Conservation (phyloP, 2,797 vertebrate genomes). For the Pipistrellus pipistrellus region DNA sequence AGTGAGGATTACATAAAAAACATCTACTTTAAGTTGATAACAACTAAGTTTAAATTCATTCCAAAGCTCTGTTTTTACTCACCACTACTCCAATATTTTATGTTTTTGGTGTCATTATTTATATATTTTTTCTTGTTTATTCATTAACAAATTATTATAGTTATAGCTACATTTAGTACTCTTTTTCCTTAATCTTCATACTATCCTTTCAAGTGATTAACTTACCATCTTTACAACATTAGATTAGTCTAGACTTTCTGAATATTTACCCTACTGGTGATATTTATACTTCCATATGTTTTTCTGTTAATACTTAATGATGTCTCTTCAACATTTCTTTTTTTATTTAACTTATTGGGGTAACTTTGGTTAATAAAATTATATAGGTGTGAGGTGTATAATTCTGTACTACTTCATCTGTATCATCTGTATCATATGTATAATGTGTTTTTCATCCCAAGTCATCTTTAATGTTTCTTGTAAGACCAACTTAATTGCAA, state of each 20-base stretch:
- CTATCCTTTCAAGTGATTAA: neutral
- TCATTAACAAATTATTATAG: neutral
- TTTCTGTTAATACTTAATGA: neutral
- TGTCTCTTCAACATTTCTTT: neutral
- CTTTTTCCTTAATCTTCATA: neutral
- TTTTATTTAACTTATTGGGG: neutral
- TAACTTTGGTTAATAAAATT: neutral
- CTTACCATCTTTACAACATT: neutral
- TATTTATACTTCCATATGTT: neutral
- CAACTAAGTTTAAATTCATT: neutral
- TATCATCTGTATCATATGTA: neutral
- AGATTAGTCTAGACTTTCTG: neutral
- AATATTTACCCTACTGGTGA: neutral
- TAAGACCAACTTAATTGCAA: neutral
- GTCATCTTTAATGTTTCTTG: neutral
- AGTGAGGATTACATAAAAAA: neutral
- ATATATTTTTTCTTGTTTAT: neutral
- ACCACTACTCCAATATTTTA: neutral
- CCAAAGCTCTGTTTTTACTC: neutral
- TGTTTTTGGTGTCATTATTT: neutral
- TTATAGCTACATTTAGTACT: neutral
- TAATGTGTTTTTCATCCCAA: neutral
- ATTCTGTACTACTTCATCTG: neutral
- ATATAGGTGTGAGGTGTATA: neutral
- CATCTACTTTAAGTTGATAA: neutral